These are phyloP conservation scores for Metellina segmentata DNA, from an alignment of 2,888 invertebrate species.

Conservation along the genomic window DNA sequence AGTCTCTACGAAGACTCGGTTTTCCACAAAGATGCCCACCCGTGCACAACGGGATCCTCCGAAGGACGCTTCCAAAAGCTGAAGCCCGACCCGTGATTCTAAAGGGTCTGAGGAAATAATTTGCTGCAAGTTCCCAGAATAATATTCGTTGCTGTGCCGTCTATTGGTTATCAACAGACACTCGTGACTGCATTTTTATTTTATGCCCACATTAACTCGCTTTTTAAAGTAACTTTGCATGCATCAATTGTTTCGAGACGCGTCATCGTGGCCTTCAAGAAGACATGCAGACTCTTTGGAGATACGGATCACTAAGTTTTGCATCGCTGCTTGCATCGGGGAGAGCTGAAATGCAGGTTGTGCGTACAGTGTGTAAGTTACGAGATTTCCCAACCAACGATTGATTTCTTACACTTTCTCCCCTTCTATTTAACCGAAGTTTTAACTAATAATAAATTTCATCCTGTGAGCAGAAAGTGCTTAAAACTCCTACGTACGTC, in stretches of 20 bases:
- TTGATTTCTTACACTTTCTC: too few relatives aligned
- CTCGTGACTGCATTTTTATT: background rate
- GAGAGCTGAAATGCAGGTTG: too few relatives aligned
- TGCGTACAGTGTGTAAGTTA: too few relatives aligned
- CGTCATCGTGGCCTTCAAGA: background rate
- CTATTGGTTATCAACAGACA: background rate
- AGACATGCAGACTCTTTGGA: background rate
- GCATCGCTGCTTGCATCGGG: background rate
- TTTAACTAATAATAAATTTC: too few relatives aligned
- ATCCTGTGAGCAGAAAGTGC: too few relatives aligned
- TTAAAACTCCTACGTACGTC: too few relatives aligned
- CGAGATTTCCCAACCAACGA: too few relatives aligned
- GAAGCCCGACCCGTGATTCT: background rate
- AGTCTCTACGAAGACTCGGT: background rate
- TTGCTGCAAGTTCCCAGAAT: background rate
- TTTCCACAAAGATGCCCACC: background rate
- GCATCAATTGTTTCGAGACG: conserved; percentile 35
- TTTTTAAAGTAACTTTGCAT: conserved; percentile 12
- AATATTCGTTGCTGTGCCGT: background rate
- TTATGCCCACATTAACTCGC: background rate
- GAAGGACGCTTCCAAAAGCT: background rate
- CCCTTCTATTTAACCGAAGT: too few relatives aligned
- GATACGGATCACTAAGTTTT: background rate
- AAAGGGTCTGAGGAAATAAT: background rate
- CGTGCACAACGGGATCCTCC: background rate